These are phyloP conservation scores for Drosophila kanapiae DNA, from an alignment of 1,140 invertebrate genomes.

Conservation along the genomic window DNA sequence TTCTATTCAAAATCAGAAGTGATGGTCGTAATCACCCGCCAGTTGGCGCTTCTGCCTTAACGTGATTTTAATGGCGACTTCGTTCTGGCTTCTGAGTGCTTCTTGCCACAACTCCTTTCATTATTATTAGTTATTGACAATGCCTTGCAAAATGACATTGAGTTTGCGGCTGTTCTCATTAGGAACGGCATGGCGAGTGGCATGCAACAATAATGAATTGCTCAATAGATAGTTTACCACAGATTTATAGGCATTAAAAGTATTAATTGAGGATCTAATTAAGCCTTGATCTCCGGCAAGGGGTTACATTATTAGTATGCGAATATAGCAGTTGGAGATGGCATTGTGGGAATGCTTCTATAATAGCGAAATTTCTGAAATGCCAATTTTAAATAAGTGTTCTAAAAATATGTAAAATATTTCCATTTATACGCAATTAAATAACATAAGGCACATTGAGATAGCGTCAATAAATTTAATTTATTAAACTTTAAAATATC, in stretches of 20 bases:
- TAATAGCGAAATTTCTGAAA: too few relatives aligned
- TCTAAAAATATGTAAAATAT: too few relatives aligned
- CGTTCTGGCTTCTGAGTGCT: slow-evolving; percentile 51
- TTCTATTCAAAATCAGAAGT: slow-evolving; percentile 79
- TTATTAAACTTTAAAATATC: too few relatives aligned
- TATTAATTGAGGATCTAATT: neutral
- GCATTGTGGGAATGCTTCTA: neutral
- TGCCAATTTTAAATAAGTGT: too few relatives aligned
- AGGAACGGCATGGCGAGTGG: slow-evolving; percentile 20
- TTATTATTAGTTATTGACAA: slow-evolving; percentile 38
- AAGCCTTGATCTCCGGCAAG: neutral
- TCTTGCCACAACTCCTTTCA: slow-evolving; percentile 30
- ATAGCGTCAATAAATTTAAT: too few relatives aligned
- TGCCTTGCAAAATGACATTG: slow-evolving; percentile 63
- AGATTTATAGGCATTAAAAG: slow-evolving; percentile 7
- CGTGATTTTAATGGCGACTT: slow-evolving; percentile 74
- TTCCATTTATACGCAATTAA: too few relatives aligned
- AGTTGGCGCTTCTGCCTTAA: slow-evolving; percentile 66
- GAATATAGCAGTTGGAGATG: neutral
- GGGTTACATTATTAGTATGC: neutral
- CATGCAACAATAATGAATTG: slow-evolving; percentile 63
- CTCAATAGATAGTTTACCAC: slow-evolving; percentile 51
- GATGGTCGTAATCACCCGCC: slow-evolving; percentile 63
- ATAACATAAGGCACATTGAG: too few relatives aligned
- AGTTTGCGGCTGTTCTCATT: slow-evolving; percentile 52